Evolutionary conservation across 1,140 invertebrate genomes (phyloP).

Genomic region (Eurosta solidaginis): DNA sequence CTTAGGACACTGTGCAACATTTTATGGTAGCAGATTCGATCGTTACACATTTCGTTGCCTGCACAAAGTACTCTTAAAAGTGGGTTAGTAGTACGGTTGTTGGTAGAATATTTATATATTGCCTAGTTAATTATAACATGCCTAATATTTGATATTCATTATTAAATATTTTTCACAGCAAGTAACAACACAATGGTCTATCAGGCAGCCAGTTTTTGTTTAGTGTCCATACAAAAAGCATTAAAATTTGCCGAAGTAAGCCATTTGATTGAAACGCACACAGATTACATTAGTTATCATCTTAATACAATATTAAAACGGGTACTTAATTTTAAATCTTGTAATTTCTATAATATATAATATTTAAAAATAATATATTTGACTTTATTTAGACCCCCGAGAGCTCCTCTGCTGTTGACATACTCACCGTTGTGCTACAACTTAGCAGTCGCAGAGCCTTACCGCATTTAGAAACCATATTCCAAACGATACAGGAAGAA

Average conservation of each 20-base stretch:
- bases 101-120: not conserved
- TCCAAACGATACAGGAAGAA: conserved; percentile 61
- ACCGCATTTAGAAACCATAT: conserved; percentile 63
- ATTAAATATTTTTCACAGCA: conserved; percentile 35
- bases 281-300: conserved; percentile 66
- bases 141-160: not conserved
- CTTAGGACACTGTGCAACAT: conserved; percentile 46
- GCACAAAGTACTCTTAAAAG: conserved; percentile 50
- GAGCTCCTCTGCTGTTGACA: conserved; percentile 63
- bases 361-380: not conserved
- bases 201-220: conserved; percentile 50
- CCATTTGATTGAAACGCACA: conserved; percentile 61
- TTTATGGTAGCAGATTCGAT: conserved; percentile 49
- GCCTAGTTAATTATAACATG: not conserved
- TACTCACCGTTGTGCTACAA: conserved; percentile 64
- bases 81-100: conserved; percentile 34
- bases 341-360: not conserved
- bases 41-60: conserved; percentile 46
- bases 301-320: conserved; percentile 62
- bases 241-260: conserved; percentile 56
- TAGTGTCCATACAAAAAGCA: conserved; percentile 61
- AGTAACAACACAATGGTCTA: conserved; percentile 51
- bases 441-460: conserved; percentile 63
- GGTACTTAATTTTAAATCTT: conserved; percentile 41
- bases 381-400: conserved; percentile 38